These are phyloP conservation scores for Peucedramus taeniatus DNA, from an alignment of 2,113 vertebrate genomes.

Conservation along the genomic window DNA sequence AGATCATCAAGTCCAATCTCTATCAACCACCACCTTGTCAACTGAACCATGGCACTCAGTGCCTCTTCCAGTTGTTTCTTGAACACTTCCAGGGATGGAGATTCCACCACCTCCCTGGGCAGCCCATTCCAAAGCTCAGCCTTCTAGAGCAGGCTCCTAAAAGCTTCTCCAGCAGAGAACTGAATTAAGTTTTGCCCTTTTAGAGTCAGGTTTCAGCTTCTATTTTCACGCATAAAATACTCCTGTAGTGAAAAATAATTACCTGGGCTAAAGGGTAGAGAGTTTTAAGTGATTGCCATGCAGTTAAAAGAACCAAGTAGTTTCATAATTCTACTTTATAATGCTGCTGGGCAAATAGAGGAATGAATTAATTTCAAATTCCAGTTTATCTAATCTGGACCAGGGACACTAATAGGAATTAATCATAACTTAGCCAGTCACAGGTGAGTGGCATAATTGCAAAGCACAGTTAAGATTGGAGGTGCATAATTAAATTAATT, in stretches of 20 bases:
- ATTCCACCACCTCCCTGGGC: neutral
- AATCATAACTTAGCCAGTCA: slow-evolving; percentile 14
- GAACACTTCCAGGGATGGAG: neutral
- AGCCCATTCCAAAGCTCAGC: neutral
- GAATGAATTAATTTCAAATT: slow-evolving; percentile 16
- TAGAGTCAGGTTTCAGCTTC: neutral
- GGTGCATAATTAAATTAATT: slow-evolving; percentile 6
- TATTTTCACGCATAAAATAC: neutral
- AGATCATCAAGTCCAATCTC: rapidly evolving
- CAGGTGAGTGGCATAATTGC: slow-evolving; percentile 33
- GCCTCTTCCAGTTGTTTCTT: neutral
- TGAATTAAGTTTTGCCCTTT: neutral
- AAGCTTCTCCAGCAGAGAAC: neutral
- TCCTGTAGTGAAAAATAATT: slow-evolving; percentile 17
- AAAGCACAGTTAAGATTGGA: neutral
- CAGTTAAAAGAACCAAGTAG: neutral
- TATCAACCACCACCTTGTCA: neutral
- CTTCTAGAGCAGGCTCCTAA: neutral
- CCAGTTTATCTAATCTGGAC: slow-evolving; percentile 12
- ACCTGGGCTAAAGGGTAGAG: neutral
- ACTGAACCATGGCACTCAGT: neutral
- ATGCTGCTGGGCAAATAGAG: neutral
- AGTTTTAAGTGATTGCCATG: neutral
- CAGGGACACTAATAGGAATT: slow-evolving; percentile 11
- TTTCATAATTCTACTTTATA: neutral